Conservation (phyloP, 2,888 invertebrate species). For the Panorpa germanica region DNA sequence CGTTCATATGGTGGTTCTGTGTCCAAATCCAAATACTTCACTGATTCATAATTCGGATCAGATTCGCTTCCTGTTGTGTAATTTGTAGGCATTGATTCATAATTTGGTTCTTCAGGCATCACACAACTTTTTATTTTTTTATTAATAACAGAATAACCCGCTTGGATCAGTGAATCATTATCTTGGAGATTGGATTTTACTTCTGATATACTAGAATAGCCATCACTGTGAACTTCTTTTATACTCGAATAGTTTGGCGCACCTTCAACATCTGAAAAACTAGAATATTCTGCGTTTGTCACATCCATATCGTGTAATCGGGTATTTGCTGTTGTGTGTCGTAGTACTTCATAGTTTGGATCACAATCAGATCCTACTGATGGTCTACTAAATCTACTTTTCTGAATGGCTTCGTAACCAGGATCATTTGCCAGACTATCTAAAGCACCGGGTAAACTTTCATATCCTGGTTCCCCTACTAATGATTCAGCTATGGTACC, state of each 20-base stretch:
- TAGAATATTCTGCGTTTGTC: conserved; percentile 20
- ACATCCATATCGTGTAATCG: conserved; percentile 11
- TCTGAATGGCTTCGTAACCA: conserved; percentile 49
- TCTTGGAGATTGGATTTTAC: conserved; percentile 11
- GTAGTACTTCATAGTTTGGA: conserved; percentile 64
- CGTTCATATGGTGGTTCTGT: conserved; percentile 50
- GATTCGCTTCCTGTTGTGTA: conserved; percentile 56
- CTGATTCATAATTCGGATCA: conserved; percentile 70
- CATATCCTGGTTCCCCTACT: conserved; percentile 19
- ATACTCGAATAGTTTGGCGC: conserved; percentile 20
- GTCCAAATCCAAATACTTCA: conserved; percentile 45
- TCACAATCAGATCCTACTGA: conserved; percentile 40
- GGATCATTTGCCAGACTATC: conserved; percentile 40
- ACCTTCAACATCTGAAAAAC: conserved; percentile 20
- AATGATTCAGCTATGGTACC: too few relatives aligned
- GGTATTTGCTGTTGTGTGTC: conserved; percentile 17
- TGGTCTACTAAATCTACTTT: conserved; percentile 18
- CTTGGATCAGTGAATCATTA: too few relatives aligned
- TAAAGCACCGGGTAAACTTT: conserved; percentile 31
- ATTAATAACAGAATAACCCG: conserved; percentile 34
- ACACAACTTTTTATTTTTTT: conserved; percentile 24
- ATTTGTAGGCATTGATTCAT: conserved; percentile 50
- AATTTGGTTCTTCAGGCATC: too few relatives aligned
- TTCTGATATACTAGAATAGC: conserved; percentile 14
- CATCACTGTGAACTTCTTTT: conserved; percentile 13